Base-by-base conservation (phyloP, 2,888 invertebrate genomes). In the Troides oblongomaculatus region DNA sequence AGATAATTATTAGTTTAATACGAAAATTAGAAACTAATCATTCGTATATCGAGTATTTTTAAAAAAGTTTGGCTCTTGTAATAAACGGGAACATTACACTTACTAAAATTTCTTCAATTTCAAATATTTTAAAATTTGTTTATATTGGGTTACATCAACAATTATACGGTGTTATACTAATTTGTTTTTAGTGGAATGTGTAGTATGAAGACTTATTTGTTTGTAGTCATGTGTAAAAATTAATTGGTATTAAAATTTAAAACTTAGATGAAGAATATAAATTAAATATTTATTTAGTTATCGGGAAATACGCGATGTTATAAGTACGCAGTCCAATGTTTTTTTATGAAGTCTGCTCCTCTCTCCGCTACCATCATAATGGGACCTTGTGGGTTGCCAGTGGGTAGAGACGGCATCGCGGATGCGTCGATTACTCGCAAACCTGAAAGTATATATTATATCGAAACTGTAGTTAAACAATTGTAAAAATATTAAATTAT, bases 321-420 rank as follows among this genome's bases (percentile, higher is more conserved):
- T 53, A 60, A 65, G n/a, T 57, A 56, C 25, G 50, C 39, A 18
- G 64, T 21, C 70, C 70, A 70, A 56, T 63, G 17, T 39, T 60
- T 58, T 43, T 60, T 66, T 23, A 94, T 90, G 74, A 87, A 79
- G 36, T 84, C 82, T 0, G 92, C 91, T 1, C 87, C 92, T 72
- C 89, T 86, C 72, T 94, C 94, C 1, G 93, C 94, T 36, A 94
- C 91, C 89, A 93, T 91, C 91, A 94, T 94, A 70, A 93, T 88
- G 2, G 93, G 84, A 0, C 85, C 94, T 63, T 93, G 94, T 0
- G 94, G 94, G 79, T 94, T 94, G 3, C 94, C 86, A 0, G 82
- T 77, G n/a, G 81, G 76, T 69, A 87, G 90, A 25, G 81, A 82
- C 0, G 94, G 94, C 84, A 94, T 93, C 3, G 93, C 83, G 2